Conservation (phyloP, 2,113 vertebrate species). For the Myodes glareolus region DNA sequence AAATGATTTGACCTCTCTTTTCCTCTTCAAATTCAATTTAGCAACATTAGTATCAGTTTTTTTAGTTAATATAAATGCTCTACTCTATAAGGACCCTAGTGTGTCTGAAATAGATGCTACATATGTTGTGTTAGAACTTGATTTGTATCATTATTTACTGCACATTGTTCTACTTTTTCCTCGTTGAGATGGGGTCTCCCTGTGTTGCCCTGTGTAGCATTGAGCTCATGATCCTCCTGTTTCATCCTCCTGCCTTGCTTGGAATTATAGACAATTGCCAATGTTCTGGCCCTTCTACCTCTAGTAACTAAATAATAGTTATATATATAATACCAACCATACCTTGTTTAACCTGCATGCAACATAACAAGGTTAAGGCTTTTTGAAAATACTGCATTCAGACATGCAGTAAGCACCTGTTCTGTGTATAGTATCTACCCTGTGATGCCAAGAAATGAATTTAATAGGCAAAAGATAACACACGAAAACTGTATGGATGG, state of each 20-base stretch:
- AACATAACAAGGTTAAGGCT: not conserved
- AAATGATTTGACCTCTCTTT: not conserved
- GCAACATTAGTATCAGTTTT: conserved; percentile 8
- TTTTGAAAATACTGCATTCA: not conserved
- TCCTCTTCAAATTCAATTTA: conserved; percentile 28
- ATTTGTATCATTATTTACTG: conserved; percentile 3
- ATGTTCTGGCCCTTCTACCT: not conserved
- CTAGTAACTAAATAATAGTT: not conserved
- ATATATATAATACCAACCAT: not conserved
- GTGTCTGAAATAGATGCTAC: not conserved
- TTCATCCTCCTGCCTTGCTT: not conserved
- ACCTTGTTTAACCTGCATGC: not conserved
- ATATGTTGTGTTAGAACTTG: not conserved
- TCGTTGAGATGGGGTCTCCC: not conserved
- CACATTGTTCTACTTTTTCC: not conserved
- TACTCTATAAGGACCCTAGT: not conserved
- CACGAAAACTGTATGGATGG: not conserved
- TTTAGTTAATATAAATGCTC: conserved; percentile 32
- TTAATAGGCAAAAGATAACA: not conserved
- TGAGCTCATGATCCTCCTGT: not conserved
- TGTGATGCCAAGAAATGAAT: conserved; percentile 16
- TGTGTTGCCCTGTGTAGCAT: not conserved
- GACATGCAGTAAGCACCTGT: not conserved
- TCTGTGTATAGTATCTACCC: not conserved
- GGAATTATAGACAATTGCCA: not conserved